phyloP scores from a whole-genome alignment of 2,113 vertebrate genomes.

The Notothenia rossii region DNA sequence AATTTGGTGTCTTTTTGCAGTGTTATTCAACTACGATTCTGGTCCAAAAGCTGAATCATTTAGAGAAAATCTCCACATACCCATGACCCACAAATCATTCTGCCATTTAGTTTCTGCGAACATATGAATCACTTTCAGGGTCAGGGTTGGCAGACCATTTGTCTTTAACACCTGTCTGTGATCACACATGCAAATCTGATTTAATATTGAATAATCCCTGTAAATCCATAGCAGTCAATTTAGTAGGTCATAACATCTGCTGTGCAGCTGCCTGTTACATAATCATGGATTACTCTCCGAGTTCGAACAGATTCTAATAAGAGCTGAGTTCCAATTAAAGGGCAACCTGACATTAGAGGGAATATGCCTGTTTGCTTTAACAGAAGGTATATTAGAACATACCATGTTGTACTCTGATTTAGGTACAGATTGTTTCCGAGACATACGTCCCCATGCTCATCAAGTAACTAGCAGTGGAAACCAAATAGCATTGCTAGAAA shows the following conservation, averaged over 20 bases:
- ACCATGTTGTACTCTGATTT: neutral
- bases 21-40: neutral
- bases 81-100: neutral
- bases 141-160: conserved; percentile 34
- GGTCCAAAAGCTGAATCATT: neutral
- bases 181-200: conserved; percentile 61
- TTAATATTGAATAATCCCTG: conserved; percentile 64
- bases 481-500: neutral
- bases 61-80: neutral
- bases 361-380: conserved; percentile 9
- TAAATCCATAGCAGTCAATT: conserved; percentile 61
- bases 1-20: neutral
- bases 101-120: neutral
- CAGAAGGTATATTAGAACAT: neutral
- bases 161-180: conserved; percentile 49
- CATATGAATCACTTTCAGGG: neutral
- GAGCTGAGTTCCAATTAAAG: conserved; percentile 8
- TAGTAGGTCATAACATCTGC: conserved; percentile 70
- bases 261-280: conserved; percentile 54
- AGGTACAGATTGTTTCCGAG: conserved; percentile 1
- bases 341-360: conserved; percentile 15
- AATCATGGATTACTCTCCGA: conserved; percentile 56
- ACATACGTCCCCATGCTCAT: neutral
- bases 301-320: conserved; percentile 38
- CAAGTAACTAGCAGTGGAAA: conserved; percentile 1